Base-by-base conservation (phyloP, 2,797 vertebrate genomes). In the Sebastolobus alascanus region DNA sequence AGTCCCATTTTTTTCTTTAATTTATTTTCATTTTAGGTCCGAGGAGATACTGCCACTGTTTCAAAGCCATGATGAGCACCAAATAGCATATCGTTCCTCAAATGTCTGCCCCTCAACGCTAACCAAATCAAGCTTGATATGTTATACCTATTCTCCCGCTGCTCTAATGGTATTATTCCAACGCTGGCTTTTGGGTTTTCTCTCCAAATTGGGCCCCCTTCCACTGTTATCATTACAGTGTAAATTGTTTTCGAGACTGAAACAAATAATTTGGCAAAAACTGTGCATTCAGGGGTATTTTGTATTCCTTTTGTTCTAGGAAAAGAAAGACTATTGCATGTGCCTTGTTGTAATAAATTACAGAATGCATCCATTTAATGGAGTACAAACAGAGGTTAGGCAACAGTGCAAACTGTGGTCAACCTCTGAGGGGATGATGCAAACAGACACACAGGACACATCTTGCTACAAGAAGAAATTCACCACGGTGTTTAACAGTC, bases 271-370 rank as follows among this genome's bases (percentile, higher is more conserved):
- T 33, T 11, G 22, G 52, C 22, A 66, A 63, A 79, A 82, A 37
- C 29, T 33, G n/a, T 10, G 9, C 9, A 56, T 71, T 59, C 5
- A 54, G 33, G 14, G 4, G 2, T 20, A 68, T 79, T 82, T 64
- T 63, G 6, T 54, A 52, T 59, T 74, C 22, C 27, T 56, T 81
- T 79, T 75, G 59, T 75, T 79, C 50, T 20, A 16, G 22, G 20
- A 60, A 52, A 68, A 69, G 14, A 81, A 84, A 6, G 27, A 50
- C 27, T 35, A 11, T 40, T 61, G n/a, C 18, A 68, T 50, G 8
- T 43, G 33, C 10, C 38, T 73, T 52, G 8, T 65, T 69, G 43
- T 80, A 27, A 77, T 77, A 68, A 84, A 87, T 82, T 70, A 85
- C 29, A 72, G 18, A 84, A 66, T 60, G 29, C 43, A 79, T 78